phyloP scores from a whole-genome alignment of 2,797 vertebrate genomes.

The Todus mexicanus region DNA sequence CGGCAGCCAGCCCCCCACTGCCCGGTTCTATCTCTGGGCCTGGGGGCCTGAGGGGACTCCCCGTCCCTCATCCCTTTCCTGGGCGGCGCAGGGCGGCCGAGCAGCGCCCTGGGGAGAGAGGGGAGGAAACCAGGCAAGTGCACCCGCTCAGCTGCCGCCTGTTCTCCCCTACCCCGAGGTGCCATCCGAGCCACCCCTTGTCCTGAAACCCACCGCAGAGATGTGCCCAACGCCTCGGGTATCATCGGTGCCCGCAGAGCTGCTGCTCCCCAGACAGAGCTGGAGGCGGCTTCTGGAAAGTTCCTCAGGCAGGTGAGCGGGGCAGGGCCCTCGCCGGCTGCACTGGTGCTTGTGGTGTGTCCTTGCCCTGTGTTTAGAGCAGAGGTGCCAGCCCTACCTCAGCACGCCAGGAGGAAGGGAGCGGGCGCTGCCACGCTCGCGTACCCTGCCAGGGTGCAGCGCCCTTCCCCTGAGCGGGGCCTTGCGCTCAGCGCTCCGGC shows the following conservation, averaged over 20 bases:
- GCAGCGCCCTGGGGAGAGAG: accelerated
- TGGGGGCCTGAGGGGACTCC: no score
- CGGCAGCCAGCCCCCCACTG: no score
- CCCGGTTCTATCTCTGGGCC: no score
- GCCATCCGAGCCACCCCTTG: accelerated
- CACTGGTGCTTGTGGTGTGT: accelerated
- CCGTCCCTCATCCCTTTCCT: no score
- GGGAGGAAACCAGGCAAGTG: accelerated
- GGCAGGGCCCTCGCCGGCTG: accelerated
- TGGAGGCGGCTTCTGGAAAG: neutral
- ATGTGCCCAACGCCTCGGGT: no score
- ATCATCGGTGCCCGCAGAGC: neutral
- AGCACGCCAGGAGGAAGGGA: accelerated
- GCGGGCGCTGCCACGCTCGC: accelerated
- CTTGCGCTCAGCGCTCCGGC: accelerated
- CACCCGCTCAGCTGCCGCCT: accelerated
- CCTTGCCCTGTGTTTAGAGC: neutral
- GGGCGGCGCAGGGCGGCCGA: no score
- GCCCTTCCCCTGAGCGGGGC: neutral
- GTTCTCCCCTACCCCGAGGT: neutral
- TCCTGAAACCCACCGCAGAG: no score
- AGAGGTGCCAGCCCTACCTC: accelerated
- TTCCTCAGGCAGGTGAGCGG: accelerated
- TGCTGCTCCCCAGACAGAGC: neutral
- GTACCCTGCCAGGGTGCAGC: accelerated